Evolutionary conservation across 53 echinoderm and acorn worm genomes (phyloP).

Genomic region (Paracentrotus lividus): DNA sequence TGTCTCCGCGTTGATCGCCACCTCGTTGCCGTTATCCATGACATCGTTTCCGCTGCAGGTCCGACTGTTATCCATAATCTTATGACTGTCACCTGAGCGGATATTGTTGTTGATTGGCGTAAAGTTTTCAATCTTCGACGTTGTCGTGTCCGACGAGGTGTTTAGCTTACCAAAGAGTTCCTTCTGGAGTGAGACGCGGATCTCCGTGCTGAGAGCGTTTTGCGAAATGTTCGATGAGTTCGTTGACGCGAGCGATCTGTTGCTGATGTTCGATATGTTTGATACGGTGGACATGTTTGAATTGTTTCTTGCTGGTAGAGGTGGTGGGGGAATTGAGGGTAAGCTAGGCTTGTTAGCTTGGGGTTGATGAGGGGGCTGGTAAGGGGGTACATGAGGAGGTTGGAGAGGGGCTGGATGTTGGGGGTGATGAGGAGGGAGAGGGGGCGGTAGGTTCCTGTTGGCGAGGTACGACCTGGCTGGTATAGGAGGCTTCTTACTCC

Average conservation of each 20-base stretch:
- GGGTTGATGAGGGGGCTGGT: background rate
- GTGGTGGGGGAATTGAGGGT: conserved; percentile 2
- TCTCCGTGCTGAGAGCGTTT: conserved; percentile 39
- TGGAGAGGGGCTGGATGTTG: background rate
- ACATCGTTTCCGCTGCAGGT: conserved; percentile 56
- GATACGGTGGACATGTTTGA: conserved; percentile 22
- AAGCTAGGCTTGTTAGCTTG: background rate
- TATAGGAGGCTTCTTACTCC: conserved; percentile 58
- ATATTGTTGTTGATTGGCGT: conserved; percentile 62
- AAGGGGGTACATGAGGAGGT: background rate
- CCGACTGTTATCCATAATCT: conserved; percentile 69
- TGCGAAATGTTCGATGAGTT: conserved; percentile 32
- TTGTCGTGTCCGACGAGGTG: background rate
- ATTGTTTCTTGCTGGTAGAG: conserved; percentile 48
- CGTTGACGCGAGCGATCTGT: background rate
- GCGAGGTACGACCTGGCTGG: conserved; percentile 52
- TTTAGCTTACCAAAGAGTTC: conserved; percentile 52
- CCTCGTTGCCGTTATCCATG: background rate
- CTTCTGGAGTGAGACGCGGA: conserved; percentile 54
- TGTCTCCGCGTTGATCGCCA: background rate
- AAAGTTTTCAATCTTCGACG: background rate
- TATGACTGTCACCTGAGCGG: conserved; percentile 71
- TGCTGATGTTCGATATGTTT: conserved; percentile 38
- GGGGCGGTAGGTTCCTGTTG: conserved; percentile 48
- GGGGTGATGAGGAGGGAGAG: conserved; percentile 40